Evolutionary conservation across 2,888 invertebrate genomes (phyloP).

Genomic region (Acrobasis repandana): DNA sequence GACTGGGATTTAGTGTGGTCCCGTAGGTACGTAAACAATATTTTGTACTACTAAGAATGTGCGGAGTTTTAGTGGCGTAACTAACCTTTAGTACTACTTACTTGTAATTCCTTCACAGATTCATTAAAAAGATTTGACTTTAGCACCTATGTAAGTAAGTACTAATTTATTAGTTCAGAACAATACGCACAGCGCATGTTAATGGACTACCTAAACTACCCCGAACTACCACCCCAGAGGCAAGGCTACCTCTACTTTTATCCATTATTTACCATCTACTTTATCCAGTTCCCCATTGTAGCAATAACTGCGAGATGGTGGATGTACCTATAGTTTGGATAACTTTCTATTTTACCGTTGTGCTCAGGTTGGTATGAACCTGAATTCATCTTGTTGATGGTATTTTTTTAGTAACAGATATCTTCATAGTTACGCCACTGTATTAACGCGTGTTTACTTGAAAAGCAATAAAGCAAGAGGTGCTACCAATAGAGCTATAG

Average conservation of each 20-base stretch:
- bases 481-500: conserved; percentile 66
- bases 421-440: conserved; percentile 10
- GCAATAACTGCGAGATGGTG: no score
- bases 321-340: no score
- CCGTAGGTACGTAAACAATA: conserved; percentile 11
- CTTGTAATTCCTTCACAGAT: no score
- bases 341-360: no score
- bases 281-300: no score
- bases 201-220: no score
- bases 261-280: no score
- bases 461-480: conserved; percentile 67
- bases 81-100: not conserved
- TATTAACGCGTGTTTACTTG: conserved; percentile 53
- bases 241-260: no score
- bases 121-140: not conserved
- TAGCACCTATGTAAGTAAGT: conserved; percentile 11
- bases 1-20: conserved; percentile 16
- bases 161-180: not conserved
- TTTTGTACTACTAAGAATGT: conserved; percentile 20
- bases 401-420: not conserved
- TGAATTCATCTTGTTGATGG: not conserved
- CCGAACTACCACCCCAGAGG: no score
- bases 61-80: conserved; percentile 11
- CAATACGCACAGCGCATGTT: not conserved
- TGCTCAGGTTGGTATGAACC: not conserved